These are phyloP conservation scores for Entelurus aequoreus DNA, from an alignment of 2,113 vertebrate genomes.

Conservation along the genomic window DNA sequence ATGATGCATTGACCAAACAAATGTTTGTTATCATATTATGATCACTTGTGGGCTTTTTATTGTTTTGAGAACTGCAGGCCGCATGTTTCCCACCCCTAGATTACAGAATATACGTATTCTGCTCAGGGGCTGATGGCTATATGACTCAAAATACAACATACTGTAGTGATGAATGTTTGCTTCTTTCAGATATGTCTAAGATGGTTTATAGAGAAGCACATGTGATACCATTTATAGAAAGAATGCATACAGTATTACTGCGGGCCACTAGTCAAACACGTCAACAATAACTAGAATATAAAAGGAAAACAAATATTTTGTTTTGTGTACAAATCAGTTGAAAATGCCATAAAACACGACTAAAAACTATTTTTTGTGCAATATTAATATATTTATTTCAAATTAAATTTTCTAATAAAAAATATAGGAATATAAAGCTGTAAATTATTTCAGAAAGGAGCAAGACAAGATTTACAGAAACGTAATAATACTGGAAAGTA, in stretches of 20 bases:
- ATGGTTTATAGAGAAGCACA: conserved; percentile 3
- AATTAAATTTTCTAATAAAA: conserved; percentile 60
- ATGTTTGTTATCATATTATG: no score
- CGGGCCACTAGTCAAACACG: no score
- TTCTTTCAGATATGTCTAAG: conserved; percentile 4
- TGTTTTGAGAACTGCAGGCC: no score
- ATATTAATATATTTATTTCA: conserved; percentile 51
- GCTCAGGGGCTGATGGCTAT: conserved; percentile 19
- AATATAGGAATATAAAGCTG: conserved; percentile 5
- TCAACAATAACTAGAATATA: no score
- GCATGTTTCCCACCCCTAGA: no score
- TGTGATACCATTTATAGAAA: neutral
- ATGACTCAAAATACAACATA: neutral
- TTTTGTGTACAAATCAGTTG: conserved; percentile 5
- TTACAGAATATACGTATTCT: neutral
- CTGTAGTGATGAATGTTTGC: conserved; percentile 61
- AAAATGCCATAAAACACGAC: neutral
- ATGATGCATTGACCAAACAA: no score
- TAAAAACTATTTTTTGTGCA: conserved; percentile 51
- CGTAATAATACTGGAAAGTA: neutral
- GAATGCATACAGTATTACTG: no score
- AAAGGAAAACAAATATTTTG: neutral
- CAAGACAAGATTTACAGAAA: conserved; percentile 9
- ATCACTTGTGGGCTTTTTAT: no score
- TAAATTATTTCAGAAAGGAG: conserved; percentile 4